phyloP scores from a whole-genome alignment of 2,113 vertebrate species.

The Theristicus caerulescens region DNA sequence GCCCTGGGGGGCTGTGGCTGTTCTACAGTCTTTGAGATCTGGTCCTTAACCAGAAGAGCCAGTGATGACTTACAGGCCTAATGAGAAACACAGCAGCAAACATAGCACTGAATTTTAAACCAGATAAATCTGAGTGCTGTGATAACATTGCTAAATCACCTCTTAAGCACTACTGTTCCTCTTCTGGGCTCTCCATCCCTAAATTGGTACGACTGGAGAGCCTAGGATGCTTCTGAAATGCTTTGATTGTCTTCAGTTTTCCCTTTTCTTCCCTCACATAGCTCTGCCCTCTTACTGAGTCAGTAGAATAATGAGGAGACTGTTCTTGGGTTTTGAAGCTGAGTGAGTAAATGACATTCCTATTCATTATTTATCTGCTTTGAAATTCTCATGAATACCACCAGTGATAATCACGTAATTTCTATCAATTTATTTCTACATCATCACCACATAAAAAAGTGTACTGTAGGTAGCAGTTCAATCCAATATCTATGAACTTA shows the following conservation, averaged over 20 bases:
- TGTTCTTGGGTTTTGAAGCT: slow-evolving; percentile 33
- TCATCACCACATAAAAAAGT: neutral
- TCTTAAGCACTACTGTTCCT: neutral
- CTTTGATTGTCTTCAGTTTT: neutral
- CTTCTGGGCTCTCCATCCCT: neutral
- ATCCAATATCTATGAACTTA: slow-evolving; percentile 50
- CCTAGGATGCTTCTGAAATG: neutral
- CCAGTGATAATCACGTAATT: slow-evolving; percentile 53
- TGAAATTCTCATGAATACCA: slow-evolving; percentile 53
- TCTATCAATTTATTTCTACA: slow-evolving; percentile 42
- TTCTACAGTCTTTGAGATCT: neutral
- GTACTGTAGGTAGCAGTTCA: neutral
- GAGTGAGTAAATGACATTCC: slow-evolving; percentile 54
- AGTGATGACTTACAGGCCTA: neutral
- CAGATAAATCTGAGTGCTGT: neutral
- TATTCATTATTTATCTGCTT: slow-evolving; percentile 74
- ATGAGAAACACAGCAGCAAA: neutral
- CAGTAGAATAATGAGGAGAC: slow-evolving; percentile 51
- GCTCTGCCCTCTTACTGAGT: neutral
- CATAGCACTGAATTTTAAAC: neutral
- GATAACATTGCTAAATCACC: neutral
- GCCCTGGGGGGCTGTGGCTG: neutral
- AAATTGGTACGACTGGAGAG: neutral
- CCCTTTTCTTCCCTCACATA: neutral
- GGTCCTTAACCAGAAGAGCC: neutral